phyloP scores from a whole-genome alignment of 2,888 invertebrate genomes.

The Nymphalis polychloros region DNA sequence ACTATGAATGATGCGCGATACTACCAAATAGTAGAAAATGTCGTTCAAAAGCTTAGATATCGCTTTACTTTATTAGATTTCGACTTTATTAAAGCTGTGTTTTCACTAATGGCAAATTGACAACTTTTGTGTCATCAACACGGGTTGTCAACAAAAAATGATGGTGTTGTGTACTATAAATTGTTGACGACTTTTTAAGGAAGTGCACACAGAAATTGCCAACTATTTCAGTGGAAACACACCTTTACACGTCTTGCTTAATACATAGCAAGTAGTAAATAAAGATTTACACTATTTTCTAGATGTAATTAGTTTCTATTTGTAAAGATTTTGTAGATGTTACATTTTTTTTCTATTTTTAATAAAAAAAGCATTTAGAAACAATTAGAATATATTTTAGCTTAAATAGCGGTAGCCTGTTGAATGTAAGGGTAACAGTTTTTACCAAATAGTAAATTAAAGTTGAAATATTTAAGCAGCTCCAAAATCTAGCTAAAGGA shows the following conservation, averaged over 20 bases:
- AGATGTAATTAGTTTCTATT: neutral
- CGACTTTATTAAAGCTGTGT: no score
- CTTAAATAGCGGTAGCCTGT: constrained; percentile 1
- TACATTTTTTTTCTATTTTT: neutral
- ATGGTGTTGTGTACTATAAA: no score
- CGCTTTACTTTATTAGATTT: no score
- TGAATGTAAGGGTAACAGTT: neutral
- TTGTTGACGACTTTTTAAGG: no score
- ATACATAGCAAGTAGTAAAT: neutral
- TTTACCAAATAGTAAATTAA: neutral
- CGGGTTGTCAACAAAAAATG: no score
- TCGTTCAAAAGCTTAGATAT: no score
- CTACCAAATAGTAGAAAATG: no score
- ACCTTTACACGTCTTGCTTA: neutral
- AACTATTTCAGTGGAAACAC: neutral
- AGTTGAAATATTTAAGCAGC: neutral
- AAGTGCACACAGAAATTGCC: no score
- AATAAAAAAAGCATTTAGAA: constrained; percentile 8
- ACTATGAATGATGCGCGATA: no score
- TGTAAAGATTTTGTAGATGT: neutral
- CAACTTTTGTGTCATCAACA: no score
- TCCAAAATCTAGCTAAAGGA: neutral
- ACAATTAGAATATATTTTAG: constrained; percentile 12
- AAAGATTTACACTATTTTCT: constrained; percentile 1
- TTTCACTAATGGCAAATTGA: no score